These are phyloP conservation scores for Enteromius trimaculatus DNA, from an alignment of 2,797 vertebrate genomes.

Conservation along the genomic window DNA sequence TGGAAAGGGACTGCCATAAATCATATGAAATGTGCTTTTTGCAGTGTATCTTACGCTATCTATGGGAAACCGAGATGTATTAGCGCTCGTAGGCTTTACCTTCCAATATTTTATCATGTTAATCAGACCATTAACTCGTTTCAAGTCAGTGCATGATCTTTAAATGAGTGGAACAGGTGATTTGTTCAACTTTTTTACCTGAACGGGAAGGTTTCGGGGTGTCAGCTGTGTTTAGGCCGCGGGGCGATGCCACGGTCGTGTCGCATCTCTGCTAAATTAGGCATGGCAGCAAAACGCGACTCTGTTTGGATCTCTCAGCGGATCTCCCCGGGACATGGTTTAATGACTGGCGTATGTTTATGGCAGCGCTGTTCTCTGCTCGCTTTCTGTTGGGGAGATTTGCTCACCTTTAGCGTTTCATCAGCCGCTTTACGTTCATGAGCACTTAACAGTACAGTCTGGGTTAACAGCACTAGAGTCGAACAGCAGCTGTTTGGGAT, in stretches of 20 bases:
- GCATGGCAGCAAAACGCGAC: conserved; percentile 42
- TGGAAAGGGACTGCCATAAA: conserved; percentile 12
- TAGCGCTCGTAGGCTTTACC: not conserved
- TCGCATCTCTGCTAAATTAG: conserved; percentile 41
- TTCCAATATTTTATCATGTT: not conserved
- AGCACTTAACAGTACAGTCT: conserved; percentile 1
- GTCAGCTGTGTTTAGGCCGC: conserved; percentile 36
- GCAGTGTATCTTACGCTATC: not conserved
- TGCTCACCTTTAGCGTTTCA: conserved; percentile 27
- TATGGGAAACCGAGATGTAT: conserved; percentile 5
- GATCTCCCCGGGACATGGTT: conserved; percentile 44
- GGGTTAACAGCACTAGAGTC: not conserved
- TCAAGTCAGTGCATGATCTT: not conserved
- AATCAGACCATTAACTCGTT: conserved; percentile 12
- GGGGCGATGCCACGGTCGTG: conserved; percentile 23
- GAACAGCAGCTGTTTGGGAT: not conserved
- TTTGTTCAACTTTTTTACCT: conserved; percentile 21
- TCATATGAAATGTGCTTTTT: conserved; percentile 7
- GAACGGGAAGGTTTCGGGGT: not conserved
- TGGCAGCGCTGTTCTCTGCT: conserved; percentile 8
- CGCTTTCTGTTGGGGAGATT: conserved; percentile 17
- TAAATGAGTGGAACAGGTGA: not conserved
- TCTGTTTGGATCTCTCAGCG: conserved; percentile 33
- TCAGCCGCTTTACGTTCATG: not conserved
- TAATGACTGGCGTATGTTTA: conserved; percentile 48